Conservation (phyloP, 2,113 vertebrate genomes). For the Balaenoptera acutorostrata region DNA sequence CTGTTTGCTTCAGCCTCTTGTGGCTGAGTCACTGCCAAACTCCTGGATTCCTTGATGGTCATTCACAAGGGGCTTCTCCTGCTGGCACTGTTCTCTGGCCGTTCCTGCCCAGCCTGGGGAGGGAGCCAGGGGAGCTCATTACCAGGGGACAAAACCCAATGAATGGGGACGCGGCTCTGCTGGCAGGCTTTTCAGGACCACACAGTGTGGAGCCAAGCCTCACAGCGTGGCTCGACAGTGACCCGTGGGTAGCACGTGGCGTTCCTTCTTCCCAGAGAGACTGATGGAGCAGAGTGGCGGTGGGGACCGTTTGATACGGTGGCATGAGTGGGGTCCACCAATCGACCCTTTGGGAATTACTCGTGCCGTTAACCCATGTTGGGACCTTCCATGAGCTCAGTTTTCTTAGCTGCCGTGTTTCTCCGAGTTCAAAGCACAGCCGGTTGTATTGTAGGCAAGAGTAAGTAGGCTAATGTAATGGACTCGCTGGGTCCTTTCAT, state of each 20-base stretch:
- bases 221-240: not conserved
- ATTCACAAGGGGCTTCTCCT: slow-evolving; percentile 48
- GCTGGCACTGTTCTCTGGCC: not conserved
- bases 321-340: not conserved
- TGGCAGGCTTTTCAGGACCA: not conserved
- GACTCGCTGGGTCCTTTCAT: not conserved
- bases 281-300: not conserved
- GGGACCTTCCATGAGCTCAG: not conserved
- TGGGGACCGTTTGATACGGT: accelerated
- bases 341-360: not conserved
- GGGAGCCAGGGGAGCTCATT: slow-evolving; percentile 38
- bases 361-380: not conserved
- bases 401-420: not conserved
- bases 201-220: not conserved
- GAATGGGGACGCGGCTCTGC: slow-evolving; percentile 1
- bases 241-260: not conserved
- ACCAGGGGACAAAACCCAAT: slow-evolving; percentile 30
- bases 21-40: not conserved
- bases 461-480: not conserved
- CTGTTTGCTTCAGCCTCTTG: not conserved
- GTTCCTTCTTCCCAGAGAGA: not conserved
- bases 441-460: not conserved
- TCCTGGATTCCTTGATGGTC: not conserved
- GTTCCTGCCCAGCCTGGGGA: not conserved
- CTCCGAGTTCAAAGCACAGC: not conserved